Evolutionary conservation across 2,888 invertebrate genomes (phyloP).

Genomic region (Ashinkailepas kermadecensis): DNA sequence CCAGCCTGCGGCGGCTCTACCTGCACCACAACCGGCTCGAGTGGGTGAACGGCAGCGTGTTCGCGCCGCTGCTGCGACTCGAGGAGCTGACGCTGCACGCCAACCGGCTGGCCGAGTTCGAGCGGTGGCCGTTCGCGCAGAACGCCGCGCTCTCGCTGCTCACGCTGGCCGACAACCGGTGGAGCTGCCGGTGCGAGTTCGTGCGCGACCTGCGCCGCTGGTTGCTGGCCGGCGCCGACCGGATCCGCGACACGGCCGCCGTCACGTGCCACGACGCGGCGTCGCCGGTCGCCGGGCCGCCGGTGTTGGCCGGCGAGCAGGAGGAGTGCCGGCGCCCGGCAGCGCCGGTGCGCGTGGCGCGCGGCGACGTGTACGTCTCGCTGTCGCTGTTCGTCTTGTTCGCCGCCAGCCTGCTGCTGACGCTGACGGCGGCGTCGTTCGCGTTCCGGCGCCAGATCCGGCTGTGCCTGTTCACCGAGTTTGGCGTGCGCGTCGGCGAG

Average conservation of each 20-base stretch:
- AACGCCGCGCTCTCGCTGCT: slow-evolving; percentile 83
- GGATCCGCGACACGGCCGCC: slow-evolving; percentile 68
- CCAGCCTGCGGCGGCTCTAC: slow-evolving; percentile 74
- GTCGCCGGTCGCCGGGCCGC: not conserved
- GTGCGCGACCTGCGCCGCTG: slow-evolving; percentile 65
- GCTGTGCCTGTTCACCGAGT: slow-evolving; percentile 66
- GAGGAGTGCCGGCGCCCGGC: not conserved
- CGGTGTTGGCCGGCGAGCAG: not conserved
- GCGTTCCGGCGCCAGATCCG: slow-evolving; percentile 29
- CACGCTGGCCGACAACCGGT: slow-evolving; percentile 71
- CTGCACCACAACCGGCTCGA: slow-evolving; percentile 76
- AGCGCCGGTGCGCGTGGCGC: not conserved
- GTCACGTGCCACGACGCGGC: slow-evolving; percentile 56
- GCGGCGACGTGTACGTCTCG: slow-evolving; percentile 56
- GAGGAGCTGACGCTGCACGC: slow-evolving; percentile 77
- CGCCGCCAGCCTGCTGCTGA: slow-evolving; percentile 36
- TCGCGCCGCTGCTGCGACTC: slow-evolving; percentile 67
- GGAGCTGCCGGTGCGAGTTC: slow-evolving; percentile 85
- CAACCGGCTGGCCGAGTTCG: slow-evolving; percentile 70
- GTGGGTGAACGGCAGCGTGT: slow-evolving; percentile 76
- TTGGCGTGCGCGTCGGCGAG: slow-evolving; percentile 71
- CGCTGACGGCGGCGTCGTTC: slow-evolving; percentile 34
- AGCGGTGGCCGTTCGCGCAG: slow-evolving; percentile 73
- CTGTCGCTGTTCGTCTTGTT: slow-evolving; percentile 50
- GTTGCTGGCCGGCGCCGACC: slow-evolving; percentile 67